A percentile compares a stretch with the other conserved stretches of the same genome.
Conservation (phyloP, 1,140 invertebrate species). For the Diploscapter pachys region DNA sequence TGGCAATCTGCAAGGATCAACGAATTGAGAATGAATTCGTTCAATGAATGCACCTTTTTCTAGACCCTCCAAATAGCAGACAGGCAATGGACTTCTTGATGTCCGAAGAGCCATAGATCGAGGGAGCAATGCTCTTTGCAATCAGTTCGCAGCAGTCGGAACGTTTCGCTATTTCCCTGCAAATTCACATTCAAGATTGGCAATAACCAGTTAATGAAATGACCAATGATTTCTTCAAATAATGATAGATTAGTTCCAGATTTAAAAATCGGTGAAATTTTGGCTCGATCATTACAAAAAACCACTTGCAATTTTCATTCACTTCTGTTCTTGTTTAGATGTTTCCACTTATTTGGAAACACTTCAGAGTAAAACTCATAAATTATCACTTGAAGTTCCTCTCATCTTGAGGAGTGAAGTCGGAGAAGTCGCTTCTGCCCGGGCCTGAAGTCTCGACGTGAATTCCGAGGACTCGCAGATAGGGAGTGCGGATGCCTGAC, state of each 20-base stretch:
- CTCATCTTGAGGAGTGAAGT: constrained; percentile 80
- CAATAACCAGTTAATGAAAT: too few relatives aligned
- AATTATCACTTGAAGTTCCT: constrained; percentile 72
- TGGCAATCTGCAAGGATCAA: constrained; percentile 66
- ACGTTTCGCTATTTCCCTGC: constrained; percentile 71
- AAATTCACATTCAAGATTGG: too few relatives aligned
- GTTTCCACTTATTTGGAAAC: too few relatives aligned
- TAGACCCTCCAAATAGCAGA: constrained; percentile 82
- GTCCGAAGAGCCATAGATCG: constrained; percentile 88
- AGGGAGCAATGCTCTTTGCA: constrained; percentile 87
- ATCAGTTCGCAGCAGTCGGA: constrained; percentile 85
- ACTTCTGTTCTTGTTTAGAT: too few relatives aligned
- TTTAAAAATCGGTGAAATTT: too few relatives aligned
- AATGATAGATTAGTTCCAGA: too few relatives aligned
- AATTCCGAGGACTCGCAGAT: constrained; percentile 88
- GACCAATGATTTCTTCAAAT: too few relatives aligned
- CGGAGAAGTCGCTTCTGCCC: constrained; percentile 66
- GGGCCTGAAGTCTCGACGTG: constrained; percentile 77
- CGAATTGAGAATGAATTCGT: too few relatives aligned
- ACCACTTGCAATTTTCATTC: too few relatives aligned
- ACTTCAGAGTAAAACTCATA: constrained; percentile 9
- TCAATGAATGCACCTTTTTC: constrained; percentile 60
- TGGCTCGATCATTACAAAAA: too few relatives aligned
- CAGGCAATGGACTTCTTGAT: constrained; percentile 97
- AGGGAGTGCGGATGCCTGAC: constrained; percentile 86